These are phyloP conservation scores for Pachydiplax longipennis DNA, from an alignment of 2,888 invertebrate genomes.

Conservation along the genomic window DNA sequence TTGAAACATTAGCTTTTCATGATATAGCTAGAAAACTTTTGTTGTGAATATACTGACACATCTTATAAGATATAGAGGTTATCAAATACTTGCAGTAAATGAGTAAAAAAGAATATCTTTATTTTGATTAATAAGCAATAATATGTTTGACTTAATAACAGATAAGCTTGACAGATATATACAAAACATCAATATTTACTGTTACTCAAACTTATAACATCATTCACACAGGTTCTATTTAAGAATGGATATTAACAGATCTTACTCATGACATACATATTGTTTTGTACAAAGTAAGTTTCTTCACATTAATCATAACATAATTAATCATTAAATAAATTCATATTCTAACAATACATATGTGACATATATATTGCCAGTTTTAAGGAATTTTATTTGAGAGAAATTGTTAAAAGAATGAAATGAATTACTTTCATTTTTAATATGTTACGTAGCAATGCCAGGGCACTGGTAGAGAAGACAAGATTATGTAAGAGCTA, in stretches of 20 bases:
- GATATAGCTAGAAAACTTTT: too few relatives aligned
- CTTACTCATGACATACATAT: neutral
- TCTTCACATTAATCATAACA: neutral
- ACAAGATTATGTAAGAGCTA: neutral
- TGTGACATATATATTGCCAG: neutral
- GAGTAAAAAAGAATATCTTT: neutral
- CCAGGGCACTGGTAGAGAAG: neutral
- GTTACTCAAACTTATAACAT: neutral
- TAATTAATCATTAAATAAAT: neutral
- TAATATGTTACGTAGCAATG: neutral
- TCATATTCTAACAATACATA: neutral
- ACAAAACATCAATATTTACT: neutral
- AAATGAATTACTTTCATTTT: slow-evolving; percentile 1
- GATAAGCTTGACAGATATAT: neutral
- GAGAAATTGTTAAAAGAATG: slow-evolving; percentile 12
- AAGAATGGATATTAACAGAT: neutral
- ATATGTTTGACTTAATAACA: neutral
- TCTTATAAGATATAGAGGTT: neutral
- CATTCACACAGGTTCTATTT: neutral
- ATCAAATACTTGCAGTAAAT: neutral
- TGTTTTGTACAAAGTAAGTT: neutral
- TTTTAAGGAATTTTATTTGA: neutral
- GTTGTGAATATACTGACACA: neutral
- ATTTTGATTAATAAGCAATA: slow-evolving; percentile 30
- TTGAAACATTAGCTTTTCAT: too few relatives aligned